Evolutionary conservation across 1,140 invertebrate genomes (phyloP).

Genomic region (Telenomus remus): DNA sequence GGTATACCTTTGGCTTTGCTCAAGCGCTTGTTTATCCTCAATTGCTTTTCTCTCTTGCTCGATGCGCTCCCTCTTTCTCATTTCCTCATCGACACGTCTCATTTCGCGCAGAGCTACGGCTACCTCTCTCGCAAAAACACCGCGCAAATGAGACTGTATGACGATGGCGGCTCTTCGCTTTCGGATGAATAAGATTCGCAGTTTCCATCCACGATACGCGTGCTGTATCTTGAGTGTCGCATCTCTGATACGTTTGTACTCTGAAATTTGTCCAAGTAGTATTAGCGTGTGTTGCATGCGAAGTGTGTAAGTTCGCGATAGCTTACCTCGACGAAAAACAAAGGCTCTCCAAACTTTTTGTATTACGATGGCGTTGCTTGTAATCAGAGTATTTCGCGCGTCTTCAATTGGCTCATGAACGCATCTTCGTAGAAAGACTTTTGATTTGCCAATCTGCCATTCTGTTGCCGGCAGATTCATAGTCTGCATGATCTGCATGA

Average conservation of each 20-base stretch:
- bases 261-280: conserved; percentile 64
- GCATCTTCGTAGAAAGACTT: conserved; percentile 90
- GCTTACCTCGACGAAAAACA: conserved; percentile 78
- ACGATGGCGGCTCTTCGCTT: conserved; percentile 90
- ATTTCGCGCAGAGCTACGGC: conserved; percentile 91
- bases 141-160: conserved; percentile 91
- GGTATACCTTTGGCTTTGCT: conserved; percentile 78
- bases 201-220: conserved; percentile 90
- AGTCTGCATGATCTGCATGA: conserved; percentile 80
- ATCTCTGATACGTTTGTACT: conserved; percentile 81
- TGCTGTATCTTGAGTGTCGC: conserved; percentile 89
- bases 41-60: conserved; percentile 81
- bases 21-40: conserved; percentile 74
- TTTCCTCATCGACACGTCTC: conserved; percentile 93
- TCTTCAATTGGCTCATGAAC: conserved; percentile 94
- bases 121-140: conserved; percentile 91
- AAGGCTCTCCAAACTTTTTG: conserved; percentile 86
- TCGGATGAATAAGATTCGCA: conserved; percentile 87
- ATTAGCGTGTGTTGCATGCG: background rate
- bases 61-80: conserved; percentile 84
- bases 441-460: conserved; percentile 94
- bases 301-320: background rate
- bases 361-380: conserved; percentile 84
- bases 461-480: conserved; percentile 82
- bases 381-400: conserved; percentile 81